Evolutionary conservation across 2,888 invertebrate species (phyloP), one percentile per base, ranked within the genome.

Genomic region (Cerceris ruficornis): DNA sequence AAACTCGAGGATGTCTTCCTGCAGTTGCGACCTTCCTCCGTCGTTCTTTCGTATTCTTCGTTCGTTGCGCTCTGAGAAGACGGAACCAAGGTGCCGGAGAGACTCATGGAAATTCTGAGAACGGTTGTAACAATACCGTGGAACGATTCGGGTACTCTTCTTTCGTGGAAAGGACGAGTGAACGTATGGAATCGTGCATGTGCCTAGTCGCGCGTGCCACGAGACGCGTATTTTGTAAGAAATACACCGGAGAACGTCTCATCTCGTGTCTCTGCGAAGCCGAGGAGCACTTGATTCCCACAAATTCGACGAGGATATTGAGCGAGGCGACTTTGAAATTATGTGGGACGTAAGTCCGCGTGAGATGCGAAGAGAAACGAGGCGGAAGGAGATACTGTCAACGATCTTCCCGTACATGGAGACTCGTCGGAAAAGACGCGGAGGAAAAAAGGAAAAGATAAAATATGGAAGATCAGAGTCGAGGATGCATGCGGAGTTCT

Each of bases 381-480:
- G n/a, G 14, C 52, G 52, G 8, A n/a, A 14, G 14, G 14, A n/a
- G n/a, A 52, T 13, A 52, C 9, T 8, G 8, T 13, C n/a, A 52
- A 11, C 13, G 52, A 52, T 52, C 14, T n/a, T 28, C 52, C 52
- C 52, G 52, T 52, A 52, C 52, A 52, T 52, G 52, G 52, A 52
- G n/a, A n/a, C 5, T 52, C 15, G 46, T 58, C 11, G 49, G 46
- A 65, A 49, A 46, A 54, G 52, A 60, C 13, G 43, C 5, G 13
- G 17, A 52, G n/a, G 55, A 15, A 28, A 41, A 39, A 39, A 11
- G 17, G 43, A 60, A 39, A 15, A 64, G 15, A 55, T 11, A 7
- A 28, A 46, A 13, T 11, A 43, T 13, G 67, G 57, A 62, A 11
- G 72, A 59, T 68, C 58, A 55, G 72, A 72, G 69, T 69, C 17